phyloP scores from a whole-genome alignment of 2,797 vertebrate genomes.

The Propithecus deckenii region DNA sequence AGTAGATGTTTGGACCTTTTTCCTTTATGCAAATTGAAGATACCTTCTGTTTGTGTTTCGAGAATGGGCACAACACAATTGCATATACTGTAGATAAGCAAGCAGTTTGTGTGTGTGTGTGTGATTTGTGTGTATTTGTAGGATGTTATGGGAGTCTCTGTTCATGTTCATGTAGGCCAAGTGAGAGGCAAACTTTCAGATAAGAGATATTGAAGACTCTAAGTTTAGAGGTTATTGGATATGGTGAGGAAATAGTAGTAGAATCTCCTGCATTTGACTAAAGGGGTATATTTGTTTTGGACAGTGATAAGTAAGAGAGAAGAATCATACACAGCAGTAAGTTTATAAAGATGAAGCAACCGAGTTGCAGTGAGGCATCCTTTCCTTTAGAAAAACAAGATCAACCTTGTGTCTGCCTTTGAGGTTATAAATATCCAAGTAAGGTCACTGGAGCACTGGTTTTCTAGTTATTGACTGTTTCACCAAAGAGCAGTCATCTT shows the following conservation, averaged over 20 bases:
- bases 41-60: neutral
- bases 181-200: neutral
- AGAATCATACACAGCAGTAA: neutral
- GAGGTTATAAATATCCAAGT: neutral
- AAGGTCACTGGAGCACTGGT: neutral
- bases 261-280: neutral
- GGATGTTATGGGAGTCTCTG: accelerated
- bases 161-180: neutral
- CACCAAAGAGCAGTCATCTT: neutral
- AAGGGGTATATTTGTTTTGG: neutral
- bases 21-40: neutral
- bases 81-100: too few relatives aligned
- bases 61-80: neutral
- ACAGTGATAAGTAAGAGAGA: neutral
- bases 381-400: neutral
- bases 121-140: neutral
- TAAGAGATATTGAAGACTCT: too few relatives aligned
- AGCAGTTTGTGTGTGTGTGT: neutral
- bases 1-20: neutral
- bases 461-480: neutral
- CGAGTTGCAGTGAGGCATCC: neutral
- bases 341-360: neutral
- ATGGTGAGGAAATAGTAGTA: neutral
- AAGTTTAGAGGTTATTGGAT: neutral
- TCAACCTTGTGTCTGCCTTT: neutral